Percentiles rank a stretch among this genome's conserved stretches.
Conservation (phyloP, 2,113 vertebrate species). For the Ceuthmochares aereus region DNA sequence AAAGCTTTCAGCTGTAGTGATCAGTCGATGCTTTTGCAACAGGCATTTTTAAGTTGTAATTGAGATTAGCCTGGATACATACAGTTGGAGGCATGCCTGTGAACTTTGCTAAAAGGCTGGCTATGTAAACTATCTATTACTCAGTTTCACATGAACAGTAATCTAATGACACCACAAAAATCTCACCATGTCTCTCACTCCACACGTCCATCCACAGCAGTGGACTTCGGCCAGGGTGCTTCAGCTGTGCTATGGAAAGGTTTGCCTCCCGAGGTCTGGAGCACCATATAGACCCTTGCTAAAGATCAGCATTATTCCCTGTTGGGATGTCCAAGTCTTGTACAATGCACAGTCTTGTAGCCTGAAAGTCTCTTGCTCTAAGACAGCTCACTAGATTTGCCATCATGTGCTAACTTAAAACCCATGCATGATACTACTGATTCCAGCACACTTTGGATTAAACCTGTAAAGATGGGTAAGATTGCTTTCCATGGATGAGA, state of each 20-base stretch:
- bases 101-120: slow-evolving; percentile 35
- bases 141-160: slow-evolving; percentile 23
- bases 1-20: neutral
- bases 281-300: fast-evolving
- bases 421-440: neutral
- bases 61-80: slow-evolving; percentile 39
- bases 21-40: slow-evolving; percentile 3
- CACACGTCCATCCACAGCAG: neutral
- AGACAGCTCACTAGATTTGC: neutral
- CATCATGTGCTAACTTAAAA: neutral
- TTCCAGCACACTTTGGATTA: neutral
- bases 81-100: slow-evolving; percentile 12
- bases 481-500: neutral
- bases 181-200: neutral
- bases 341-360: neutral
- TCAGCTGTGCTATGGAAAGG: neutral
- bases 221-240: neutral
- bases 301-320: neutral
- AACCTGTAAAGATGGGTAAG: neutral
- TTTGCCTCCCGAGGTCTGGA: neutral
- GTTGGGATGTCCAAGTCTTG: neutral
- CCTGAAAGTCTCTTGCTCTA: neutral
- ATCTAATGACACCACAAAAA: slow-evolving; percentile 52
- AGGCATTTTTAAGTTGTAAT: slow-evolving; percentile 59
- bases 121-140: slow-evolving; percentile 15